phyloP scores from a whole-genome alignment of 2,888 invertebrate species.

The Cabera pusaria region DNA sequence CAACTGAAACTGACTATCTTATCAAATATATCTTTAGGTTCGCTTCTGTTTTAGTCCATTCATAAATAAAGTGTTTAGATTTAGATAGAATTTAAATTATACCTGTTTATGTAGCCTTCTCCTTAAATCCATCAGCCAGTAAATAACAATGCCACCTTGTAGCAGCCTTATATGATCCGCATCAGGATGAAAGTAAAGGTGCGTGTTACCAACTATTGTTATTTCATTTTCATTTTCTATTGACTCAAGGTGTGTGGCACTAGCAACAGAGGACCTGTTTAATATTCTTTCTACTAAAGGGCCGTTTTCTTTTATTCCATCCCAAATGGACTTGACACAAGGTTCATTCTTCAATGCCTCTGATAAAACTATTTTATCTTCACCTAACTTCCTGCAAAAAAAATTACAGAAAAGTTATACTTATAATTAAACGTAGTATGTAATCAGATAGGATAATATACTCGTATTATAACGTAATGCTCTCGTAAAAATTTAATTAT shows the following conservation, averaged over 20 bases:
- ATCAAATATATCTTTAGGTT: no score
- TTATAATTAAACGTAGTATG: no score
- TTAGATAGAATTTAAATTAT: no score
- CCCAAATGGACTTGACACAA: slow-evolving; percentile 84
- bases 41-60: no score
- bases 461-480: no score
- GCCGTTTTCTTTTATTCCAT: slow-evolving; percentile 82
- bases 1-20: slow-evolving; percentile 1
- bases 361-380: slow-evolving; percentile 82
- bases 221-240: slow-evolving; percentile 81
- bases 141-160: slow-evolving; percentile 90
- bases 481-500: no score
- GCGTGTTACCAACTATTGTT: slow-evolving; percentile 92
- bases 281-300: slow-evolving; percentile 83
- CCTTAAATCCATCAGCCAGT: slow-evolving; percentile 86
- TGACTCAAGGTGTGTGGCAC: slow-evolving; percentile 84
- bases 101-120: slow-evolving; percentile 59
- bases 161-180: slow-evolving; percentile 94
- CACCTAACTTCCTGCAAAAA: slow-evolving; percentile 72
- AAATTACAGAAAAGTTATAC: slow-evolving; percentile 15
- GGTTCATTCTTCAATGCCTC: slow-evolving; percentile 79
- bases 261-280: slow-evolving; percentile 86
- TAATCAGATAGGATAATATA: no score
- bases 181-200: slow-evolving; percentile 96
- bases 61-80: no score